Evolutionary conservation across 35 echinoderm and acorn worm species (phyloP).

Genomic region (Holothuria glaberrima): DNA sequence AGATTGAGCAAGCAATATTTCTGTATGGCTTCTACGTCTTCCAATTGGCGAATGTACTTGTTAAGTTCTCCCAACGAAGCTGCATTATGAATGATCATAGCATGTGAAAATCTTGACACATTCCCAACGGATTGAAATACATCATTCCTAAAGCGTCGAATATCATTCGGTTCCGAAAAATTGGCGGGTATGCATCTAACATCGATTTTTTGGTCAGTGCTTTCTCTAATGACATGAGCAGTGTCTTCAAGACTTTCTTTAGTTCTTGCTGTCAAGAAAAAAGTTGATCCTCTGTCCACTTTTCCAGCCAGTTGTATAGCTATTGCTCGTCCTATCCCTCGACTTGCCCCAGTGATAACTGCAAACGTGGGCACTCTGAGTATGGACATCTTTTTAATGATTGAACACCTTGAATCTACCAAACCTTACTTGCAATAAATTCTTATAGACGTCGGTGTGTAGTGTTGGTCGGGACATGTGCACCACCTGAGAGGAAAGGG

Average conservation of each 20-base stretch:
- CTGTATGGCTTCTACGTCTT: conserved; percentile 39
- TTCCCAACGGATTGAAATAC: background rate
- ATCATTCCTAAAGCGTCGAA: background rate
- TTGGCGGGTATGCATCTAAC: conserved; percentile 27
- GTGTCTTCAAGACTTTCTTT: conserved; percentile 24
- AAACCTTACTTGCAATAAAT: too few species aligned
- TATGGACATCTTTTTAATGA: too few species aligned
- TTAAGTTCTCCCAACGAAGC: conserved; percentile 47
- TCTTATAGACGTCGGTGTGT: too few species aligned
- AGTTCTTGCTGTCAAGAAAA: conserved; percentile 61
- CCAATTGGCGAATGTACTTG: conserved; percentile 38
- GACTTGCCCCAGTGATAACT: conserved; percentile 70
- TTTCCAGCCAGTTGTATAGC: conserved; percentile 51
- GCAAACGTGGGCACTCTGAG: conserved; percentile 19
- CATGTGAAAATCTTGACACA: conserved; percentile 47
- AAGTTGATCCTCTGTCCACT: conserved; percentile 38
- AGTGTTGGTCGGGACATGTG: too few species aligned
- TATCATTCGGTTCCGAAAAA: background rate
- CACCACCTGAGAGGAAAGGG: background rate
- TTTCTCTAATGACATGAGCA: background rate
- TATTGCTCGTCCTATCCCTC: conserved; percentile 77
- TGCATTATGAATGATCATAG: conserved; percentile 69
- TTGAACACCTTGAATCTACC: too few species aligned
- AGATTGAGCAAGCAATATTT: conserved; percentile 61
- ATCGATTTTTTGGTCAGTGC: background rate